Base-by-base conservation (phyloP, 2,797 vertebrate species). In the Sebastes miniatus region DNA sequence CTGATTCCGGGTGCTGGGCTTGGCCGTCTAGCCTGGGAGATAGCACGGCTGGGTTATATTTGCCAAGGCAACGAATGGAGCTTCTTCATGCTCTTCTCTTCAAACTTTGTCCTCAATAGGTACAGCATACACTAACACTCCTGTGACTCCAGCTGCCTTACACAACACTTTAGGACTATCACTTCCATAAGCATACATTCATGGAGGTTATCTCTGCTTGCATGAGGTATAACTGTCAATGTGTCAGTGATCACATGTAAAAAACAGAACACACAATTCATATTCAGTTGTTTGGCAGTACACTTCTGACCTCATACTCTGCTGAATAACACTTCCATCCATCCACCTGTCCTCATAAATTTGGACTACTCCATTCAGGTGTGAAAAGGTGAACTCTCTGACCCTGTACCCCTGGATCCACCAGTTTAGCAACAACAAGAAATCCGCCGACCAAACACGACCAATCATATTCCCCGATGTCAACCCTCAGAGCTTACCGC, bases 1-100 rank as follows among this genome's bases (percentile, higher is more conserved):
- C 95, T 99, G 95, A 96, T 99, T 85, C 99, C 99, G 79, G 99
- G 99, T 89, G 98, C 99, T 79, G 99, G 99, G 84, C 97, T 99
- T 86, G 99, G 99, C 88, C 97, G 99, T 88, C 95, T 99, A 79
- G 97, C 98, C 61, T 99, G 99, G 99, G 99, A 99, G 95, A 97
- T 99, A 80, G 97, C 98, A 90, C 96, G 95, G 76, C 96, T 98
- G 88, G 98, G 99, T 87, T 99, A 98, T 92, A 95, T 94, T 83
- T 99, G 98, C 95, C 99, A 99, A 94, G 98, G 98, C 93, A 99
- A 99, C 73, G 99, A 99, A 93, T 99, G 98, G 98, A 99, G 98
- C 94, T 98, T 99, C 96, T 99, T 99, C 95, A 99, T 99, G 98
- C 97, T 99, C 86, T 99, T 99, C 96, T 99, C 97, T 89, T 99